These are phyloP conservation scores for Petrocephalus sullivani DNA, from an alignment of 2,797 vertebrate species.

Conservation along the genomic window DNA sequence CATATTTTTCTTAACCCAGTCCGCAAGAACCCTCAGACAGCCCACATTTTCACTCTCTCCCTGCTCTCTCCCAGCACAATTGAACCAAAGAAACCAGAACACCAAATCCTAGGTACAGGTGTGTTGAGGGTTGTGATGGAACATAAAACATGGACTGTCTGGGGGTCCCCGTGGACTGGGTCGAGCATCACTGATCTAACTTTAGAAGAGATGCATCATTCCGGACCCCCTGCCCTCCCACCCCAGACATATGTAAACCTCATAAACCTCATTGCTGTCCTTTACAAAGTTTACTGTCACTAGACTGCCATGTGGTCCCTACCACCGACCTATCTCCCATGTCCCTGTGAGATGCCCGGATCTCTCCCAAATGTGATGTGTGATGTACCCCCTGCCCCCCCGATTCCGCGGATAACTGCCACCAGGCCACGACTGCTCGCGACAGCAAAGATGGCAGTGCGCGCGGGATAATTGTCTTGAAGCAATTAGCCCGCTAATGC, in stretches of 20 bases:
- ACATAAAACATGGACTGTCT: no score
- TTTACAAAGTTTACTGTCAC: background rate
- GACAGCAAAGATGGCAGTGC: slow-evolving; percentile 68
- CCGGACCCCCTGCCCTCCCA: no score
- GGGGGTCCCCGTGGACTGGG: no score
- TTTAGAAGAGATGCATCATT: no score
- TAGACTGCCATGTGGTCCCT: background rate
- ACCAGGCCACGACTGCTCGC: slow-evolving; percentile 25
- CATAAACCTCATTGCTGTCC: background rate
- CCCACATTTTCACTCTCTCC: background rate
- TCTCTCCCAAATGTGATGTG: background rate
- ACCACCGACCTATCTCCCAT: background rate
- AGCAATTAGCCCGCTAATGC: slow-evolving; percentile 94
- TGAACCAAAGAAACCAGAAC: no score
- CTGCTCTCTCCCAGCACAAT: background rate
- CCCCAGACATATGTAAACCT: background rate
- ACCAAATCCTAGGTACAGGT: no score
- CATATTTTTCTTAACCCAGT: background rate
- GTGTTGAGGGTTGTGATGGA: no score
- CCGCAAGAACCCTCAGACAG: background rate
- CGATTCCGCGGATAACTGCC: background rate
- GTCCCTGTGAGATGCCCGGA: background rate
- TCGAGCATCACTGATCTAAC: no score
- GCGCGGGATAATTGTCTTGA: slow-evolving; percentile 84
- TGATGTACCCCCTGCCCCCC: background rate